phyloP scores from a whole-genome alignment of 2,888 invertebrate genomes.

The Panorpa germanica region DNA sequence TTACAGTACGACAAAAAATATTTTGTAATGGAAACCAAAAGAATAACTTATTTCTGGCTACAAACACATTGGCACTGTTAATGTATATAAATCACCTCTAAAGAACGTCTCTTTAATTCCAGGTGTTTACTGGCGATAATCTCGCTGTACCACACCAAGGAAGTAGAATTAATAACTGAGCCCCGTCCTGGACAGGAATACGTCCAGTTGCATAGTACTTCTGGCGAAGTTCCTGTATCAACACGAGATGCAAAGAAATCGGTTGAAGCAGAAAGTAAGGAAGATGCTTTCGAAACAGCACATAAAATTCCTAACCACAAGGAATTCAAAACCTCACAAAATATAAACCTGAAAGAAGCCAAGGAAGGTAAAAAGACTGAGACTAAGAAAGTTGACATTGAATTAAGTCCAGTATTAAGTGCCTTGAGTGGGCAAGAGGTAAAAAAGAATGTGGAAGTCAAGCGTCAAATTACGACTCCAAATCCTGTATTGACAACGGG shows the following conservation, averaged over 20 bases:
- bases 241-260: too few relatives aligned
- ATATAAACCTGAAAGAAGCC: conserved; percentile 14
- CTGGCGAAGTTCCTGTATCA: too few relatives aligned
- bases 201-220: conserved; percentile 39
- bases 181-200: conserved; percentile 46
- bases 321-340: conserved; percentile 21
- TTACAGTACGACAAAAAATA: too few relatives aligned
- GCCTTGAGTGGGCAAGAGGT: conserved; percentile 27
- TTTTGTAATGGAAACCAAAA: too few relatives aligned
- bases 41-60: too few relatives aligned
- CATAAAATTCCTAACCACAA: conserved; percentile 42
- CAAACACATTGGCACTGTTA: too few relatives aligned
- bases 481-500: conserved; percentile 35
- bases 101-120: too few relatives aligned
- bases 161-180: conserved; percentile 40
- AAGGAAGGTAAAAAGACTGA: conserved; percentile 8
- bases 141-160: too few relatives aligned
- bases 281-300: conserved; percentile 41
- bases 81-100: too few relatives aligned
- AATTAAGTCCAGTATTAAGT: conserved; percentile 25
- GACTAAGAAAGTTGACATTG: conserved; percentile 24
- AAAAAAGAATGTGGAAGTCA: conserved; percentile 29
- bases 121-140: too few relatives aligned
- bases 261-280: too few relatives aligned
- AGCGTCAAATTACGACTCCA: conserved; percentile 30